Evolutionary conservation across 2,888 invertebrate genomes (phyloP), one percentile per base, ranked within the genome.

Genomic region (Adelognathus sp.): DNA sequence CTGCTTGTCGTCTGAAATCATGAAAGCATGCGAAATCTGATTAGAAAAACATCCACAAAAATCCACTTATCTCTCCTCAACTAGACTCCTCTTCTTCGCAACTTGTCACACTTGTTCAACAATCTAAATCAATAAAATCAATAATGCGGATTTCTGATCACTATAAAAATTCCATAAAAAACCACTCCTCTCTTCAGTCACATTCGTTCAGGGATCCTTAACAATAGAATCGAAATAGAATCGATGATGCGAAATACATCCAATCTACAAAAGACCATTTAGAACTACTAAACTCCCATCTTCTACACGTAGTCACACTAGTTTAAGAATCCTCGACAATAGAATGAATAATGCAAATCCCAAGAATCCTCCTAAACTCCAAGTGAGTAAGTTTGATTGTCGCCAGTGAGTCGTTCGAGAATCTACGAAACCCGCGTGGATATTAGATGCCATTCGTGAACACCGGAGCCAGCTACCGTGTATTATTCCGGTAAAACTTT

Each of bases 301-400:
- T 27, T 18, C 16, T 39, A 29, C 29, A 54, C 52, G 54, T 67
- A 21, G 58, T 29, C 18, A 72, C 66, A 72, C 67, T 76, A 41
- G 54, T 61, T 66, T 71, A 29, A 14, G 21, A 52, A 67, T 61
- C 66, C 61, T 29, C 52, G 61, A 61, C 66, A 64, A 58, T 50
- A 63, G 39, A 75, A 61, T 77, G 77, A 77, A 77, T 77, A 67
- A 77, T 67, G 72, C 61, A 72, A 67, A 67, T 61, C 11, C n/a
- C 36, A 18, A 58, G 21, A 21, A 21, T 58, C 36, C 5, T 31
- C 58, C 21, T 36, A 58, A 58, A 21, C 33, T n/a, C 33, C 18
- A 36, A 5, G 18, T 33, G 36, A 31, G 36, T 21, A 1, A 21
- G 11, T n/a, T n/a, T n/a, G n/a, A n/a, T n/a, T n/a, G n/a, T n/a